Base-by-base conservation (phyloP, 2,797 vertebrate species). In the Syngnathus rostellatus region DNA sequence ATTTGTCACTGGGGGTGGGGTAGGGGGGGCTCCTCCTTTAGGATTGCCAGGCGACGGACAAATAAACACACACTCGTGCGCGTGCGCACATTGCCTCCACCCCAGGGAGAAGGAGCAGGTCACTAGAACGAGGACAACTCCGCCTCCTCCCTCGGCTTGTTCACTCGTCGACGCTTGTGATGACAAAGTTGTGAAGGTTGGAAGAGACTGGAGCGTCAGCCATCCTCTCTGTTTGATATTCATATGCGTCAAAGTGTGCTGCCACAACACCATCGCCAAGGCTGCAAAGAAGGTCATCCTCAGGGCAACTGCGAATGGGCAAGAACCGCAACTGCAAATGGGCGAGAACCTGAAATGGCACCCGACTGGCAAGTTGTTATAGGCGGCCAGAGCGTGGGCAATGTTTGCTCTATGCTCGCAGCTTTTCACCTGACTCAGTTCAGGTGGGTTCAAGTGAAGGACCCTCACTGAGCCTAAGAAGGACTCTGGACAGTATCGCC, bases 11-110 rank as follows among this genome's bases (percentile, higher is more conserved):
- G 39, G 38, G 38, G 31, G 31, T 31, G 31, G 31, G 31, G 3
- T 31, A 31, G 31, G 31, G 31, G 31, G 31, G 75, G 60, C 77
- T 80, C 76, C 74, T 66, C 1, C 0, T 68, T 76, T 78, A 23
- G 7, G 71, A 86, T 85, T 85, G 79, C 81, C 77, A 67, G 82
- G 83, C 81, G 67, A 83, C 79, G 69, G 72, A 75, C 54, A 84
- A 83, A 89, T 79, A 85, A 85, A 86, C 79, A 84, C 21, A 67
- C 68, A 14, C 16, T 0, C 46, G 46, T 16, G 16, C 3, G n/a
- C 46, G 41, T 9, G 12, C 41, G 41, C 2, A 31, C 31, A 31
- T 31, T 31, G 41, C 17, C 5, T 21, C n/a, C 50, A 77, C 86
- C 86, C 85, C 25, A 39, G 63, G 68, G 75, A 67, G 48, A 65